phyloP scores from a whole-genome alignment of 2,113 vertebrate genomes.

The Cisticola juncidis region DNA sequence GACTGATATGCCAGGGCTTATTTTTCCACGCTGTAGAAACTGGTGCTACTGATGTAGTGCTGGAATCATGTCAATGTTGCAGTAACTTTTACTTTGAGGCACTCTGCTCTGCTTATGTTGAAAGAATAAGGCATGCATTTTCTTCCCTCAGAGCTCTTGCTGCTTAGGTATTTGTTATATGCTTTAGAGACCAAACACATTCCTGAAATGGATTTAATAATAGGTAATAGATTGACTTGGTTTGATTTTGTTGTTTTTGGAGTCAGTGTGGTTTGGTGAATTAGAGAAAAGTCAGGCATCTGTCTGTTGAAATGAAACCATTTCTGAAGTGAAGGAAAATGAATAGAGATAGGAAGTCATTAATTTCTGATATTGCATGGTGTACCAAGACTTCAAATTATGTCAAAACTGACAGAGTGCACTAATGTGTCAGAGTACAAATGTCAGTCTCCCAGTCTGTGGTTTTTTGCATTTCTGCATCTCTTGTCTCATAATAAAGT shows the following conservation, averaged over 20 bases:
- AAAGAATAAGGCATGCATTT: not conserved
- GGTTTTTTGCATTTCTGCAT: not conserved
- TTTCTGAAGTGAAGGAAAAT: not conserved
- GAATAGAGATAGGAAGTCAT: not conserved
- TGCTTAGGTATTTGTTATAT: not conserved
- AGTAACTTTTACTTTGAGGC: not conserved
- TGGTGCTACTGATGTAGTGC: not conserved
- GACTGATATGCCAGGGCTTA: not conserved
- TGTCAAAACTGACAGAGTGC: not conserved
- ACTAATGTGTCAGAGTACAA: not conserved
- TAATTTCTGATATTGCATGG: not conserved
- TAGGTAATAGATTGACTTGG: not conserved
- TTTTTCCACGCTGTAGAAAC: not conserved
- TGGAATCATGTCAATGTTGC: accelerated
- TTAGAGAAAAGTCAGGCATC: not conserved
- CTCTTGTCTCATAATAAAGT: not conserved
- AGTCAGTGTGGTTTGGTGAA: not conserved
- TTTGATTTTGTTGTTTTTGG: not conserved
- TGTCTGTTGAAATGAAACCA: not conserved
- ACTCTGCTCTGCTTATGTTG: not conserved
- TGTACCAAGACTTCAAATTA: not conserved
- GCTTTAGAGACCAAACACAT: not conserved
- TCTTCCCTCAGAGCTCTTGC: not conserved
- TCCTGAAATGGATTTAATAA: not conserved
- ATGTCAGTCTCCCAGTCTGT: not conserved